These are phyloP conservation scores for Tenodera sinensis DNA, from an alignment of 2,888 invertebrate genomes.

Conservation along the genomic window DNA sequence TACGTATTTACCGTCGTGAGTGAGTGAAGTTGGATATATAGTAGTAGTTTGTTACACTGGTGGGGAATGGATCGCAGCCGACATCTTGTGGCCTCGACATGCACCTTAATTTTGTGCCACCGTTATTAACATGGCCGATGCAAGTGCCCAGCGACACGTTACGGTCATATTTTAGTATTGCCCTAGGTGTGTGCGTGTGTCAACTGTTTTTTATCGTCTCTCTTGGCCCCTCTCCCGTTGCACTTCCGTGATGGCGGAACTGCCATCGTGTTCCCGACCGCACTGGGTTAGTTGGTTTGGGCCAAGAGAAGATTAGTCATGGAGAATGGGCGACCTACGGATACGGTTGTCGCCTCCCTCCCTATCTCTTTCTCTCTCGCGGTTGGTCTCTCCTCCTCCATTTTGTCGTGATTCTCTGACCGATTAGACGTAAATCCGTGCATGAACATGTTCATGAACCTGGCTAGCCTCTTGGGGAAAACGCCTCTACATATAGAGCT, in stretches of 20 bases:
- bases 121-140: constrained; percentile 23
- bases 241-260: background rate
- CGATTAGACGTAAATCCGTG: constrained; percentile 4
- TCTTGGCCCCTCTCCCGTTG: background rate
- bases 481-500: background rate
- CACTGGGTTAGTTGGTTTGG: background rate
- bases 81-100: constrained; percentile 7
- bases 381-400: constrained; percentile 35
- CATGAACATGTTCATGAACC: background rate
- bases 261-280: background rate
- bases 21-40: background rate
- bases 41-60: background rate
- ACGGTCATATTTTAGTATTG: constrained; percentile 10
- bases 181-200: constrained; percentile 16
- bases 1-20: constrained; percentile 10
- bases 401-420: constrained; percentile 43
- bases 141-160: background rate
- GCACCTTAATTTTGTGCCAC: constrained; percentile 14
- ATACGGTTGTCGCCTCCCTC: background rate
- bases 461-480: background rate
- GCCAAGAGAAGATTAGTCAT: background rate
- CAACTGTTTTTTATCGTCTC: background rate
- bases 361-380: constrained; percentile 24
- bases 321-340: background rate
- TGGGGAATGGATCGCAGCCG: constrained; percentile 15